Percentiles rank a stretch among this genome's conserved stretches.
These are phyloP conservation scores for Stenchaetothrips biformis DNA, from an alignment of 2,888 invertebrate species.

Conservation along the genomic window DNA sequence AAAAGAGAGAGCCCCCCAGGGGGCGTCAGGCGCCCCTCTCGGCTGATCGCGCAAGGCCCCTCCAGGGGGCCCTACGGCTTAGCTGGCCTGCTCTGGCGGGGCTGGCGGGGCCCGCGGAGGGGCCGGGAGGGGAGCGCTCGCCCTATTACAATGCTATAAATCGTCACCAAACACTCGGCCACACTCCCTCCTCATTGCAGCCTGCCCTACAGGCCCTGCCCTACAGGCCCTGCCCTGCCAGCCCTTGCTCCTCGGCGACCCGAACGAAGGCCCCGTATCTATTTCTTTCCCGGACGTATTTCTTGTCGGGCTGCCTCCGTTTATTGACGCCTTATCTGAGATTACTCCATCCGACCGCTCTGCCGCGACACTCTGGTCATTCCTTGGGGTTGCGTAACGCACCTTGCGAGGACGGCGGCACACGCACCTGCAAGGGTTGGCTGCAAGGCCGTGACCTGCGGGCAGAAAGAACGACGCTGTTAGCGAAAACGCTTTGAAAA, in stretches of 20 bases:
- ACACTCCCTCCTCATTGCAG: slow-evolving; percentile 13
- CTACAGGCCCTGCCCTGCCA: not conserved
- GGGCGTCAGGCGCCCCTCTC: too few relatives aligned
- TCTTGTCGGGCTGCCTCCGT: slow-evolving; percentile 1
- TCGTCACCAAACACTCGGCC: slow-evolving; percentile 13
- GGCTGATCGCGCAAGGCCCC: too few relatives aligned
- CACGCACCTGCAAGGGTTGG: too few relatives aligned
- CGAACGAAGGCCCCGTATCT: not conserved
- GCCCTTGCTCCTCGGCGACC: not conserved
- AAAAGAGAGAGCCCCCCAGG: slow-evolving; percentile 8
- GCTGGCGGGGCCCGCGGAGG: too few relatives aligned
- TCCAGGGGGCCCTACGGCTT: too few relatives aligned
- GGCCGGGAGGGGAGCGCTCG: not conserved
- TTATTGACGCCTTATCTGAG: slow-evolving; percentile 23
- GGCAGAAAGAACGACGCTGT: too few relatives aligned
- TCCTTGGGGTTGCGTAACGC: too few relatives aligned
- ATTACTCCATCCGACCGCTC: slow-evolving; percentile 12
- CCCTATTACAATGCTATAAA: slow-evolving; percentile 25
- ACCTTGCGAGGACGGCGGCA: too few relatives aligned
- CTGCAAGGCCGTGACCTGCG: too few relatives aligned
- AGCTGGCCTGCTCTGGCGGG: too few relatives aligned
- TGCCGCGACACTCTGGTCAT: not conserved
- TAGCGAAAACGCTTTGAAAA: too few relatives aligned
- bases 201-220: not conserved
- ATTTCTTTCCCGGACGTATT: slow-evolving; percentile 1